Base-by-base conservation (phyloP, 2,797 vertebrate genomes). In the Gymnoscopelus microlampas region DNA sequence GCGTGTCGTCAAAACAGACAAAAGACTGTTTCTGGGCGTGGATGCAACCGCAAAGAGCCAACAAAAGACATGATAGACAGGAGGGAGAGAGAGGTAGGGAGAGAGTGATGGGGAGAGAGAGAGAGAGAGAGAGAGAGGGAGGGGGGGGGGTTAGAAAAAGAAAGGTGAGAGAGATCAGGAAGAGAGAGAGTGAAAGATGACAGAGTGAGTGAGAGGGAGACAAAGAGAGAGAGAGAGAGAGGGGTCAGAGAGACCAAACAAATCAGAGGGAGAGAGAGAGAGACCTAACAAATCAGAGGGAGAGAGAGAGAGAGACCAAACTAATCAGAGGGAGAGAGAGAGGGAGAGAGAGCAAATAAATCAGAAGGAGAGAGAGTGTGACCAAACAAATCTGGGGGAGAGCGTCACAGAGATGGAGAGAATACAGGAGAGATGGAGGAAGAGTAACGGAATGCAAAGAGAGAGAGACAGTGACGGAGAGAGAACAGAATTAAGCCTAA, bases 1-100 rank as follows among this genome's bases (percentile, higher is more conserved):
- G 81, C 39, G 76, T 78, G 72, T 78, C 72, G 76, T 80, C 71
- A 75, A 48, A 62, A 60, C 64, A 76, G 69, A 88, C 79, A 87
- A 82, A 87, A 66, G 70, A 47, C 50, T 24, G 67, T 73, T 64
- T 66, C 56, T 81, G 81, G 87, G 81, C 66, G 81, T 77, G 78
- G 76, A 81, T 63, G 63, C 70, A 61, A 29, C 6, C 57, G 56
- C 70, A 71, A 55, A 55, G 54, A 62, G 39, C 49, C 72, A 68
- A 82, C 75, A 80, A 76, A 78, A 73, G 63, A 66, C 23, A 2
- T 12, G 53, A 56, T 50, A 11, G 29, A 32, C 10, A n/a, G 32
- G 35, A 44, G 35, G 14, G 44, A 26, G 12, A 14, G 19, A 51
- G 26, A n/a, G 13, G 14, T n/a, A 11, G 14, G 19, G 60, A 51